Conservation (phyloP, 2,797 vertebrate genomes). For the Lacerta agilis region DNA sequence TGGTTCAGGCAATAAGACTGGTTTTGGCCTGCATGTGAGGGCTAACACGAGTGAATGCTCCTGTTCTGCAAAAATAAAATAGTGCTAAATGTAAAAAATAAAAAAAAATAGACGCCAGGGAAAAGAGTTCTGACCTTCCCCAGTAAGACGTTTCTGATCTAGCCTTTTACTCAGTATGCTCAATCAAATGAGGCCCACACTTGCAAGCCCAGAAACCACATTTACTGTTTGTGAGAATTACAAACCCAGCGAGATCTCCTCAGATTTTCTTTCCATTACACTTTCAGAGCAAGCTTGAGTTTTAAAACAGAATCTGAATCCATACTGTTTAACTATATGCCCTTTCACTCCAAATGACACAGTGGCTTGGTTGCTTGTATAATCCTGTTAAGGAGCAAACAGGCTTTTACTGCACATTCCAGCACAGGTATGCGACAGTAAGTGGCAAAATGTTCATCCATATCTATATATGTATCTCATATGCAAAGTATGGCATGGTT, state of each 20-base stretch:
- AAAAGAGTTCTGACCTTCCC: neutral
- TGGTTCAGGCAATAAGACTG: neutral
- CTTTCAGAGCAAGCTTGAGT: neutral
- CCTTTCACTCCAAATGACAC: neutral
- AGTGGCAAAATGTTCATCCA: neutral
- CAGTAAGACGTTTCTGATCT: neutral
- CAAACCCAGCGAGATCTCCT: neutral
- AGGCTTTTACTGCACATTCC: neutral
- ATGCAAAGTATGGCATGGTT: neutral
- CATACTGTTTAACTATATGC: too few species aligned
- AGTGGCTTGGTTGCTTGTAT: neutral
- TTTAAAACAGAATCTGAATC: neutral
- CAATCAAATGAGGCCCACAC: neutral
- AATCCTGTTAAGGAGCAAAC: neutral
- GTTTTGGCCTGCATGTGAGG: neutral
- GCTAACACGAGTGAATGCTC: neutral
- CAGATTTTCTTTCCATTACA: neutral
- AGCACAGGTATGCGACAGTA: neutral
- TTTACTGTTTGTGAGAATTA: neutral
- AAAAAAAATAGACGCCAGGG: neutral
- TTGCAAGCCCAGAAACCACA: neutral
- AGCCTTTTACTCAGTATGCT: neutral
- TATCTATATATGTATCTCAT: neutral
- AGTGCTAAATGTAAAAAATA: too few species aligned
- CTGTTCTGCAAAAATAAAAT: neutral